Evolutionary conservation across 64 coral and sea anemone species (phyloP), one percentile per base, ranked within the genome.

Genomic region (Actinia equina): DNA sequence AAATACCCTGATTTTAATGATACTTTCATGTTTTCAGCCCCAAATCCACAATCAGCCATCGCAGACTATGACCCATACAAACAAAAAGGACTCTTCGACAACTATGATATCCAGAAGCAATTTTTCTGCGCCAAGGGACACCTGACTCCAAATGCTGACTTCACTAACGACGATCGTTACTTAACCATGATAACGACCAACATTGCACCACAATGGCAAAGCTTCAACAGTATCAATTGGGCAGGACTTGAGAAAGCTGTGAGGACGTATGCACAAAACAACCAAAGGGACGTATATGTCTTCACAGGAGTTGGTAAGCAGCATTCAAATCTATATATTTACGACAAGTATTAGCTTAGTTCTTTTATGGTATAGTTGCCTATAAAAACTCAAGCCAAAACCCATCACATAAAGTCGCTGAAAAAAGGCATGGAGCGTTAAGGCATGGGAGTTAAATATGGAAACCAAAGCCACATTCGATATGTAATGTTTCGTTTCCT

Each of bases 161-260:
- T 86, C 37, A 20, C 8, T 14, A 23, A 23, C 55, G 59, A 69
- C 14, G 1, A 86, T 0, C 59, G 84, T 64, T 23, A 26, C 4
- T 22, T 37, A 2, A 71, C 84, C 3, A 62, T 67, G n/a, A 69
- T 62, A 43, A 67, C 44, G 7, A 86, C 84, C 44, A 86, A 86
- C 84, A 46, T 70, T 67, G 84, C 84, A 64, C 84, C 84, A 20
- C 84, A 86, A 20, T 86, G 84, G 84, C 84, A 86, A 69, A 45
- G 22, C 0, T 86, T 86, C 44, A 86, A 86, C 43, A 43, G 62
- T 3, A 17, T 25, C 4, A 86, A 86, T 44, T 86, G 84, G 84
- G 19, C 44, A 17, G 60, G 26, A 17, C 8, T 86, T 22, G 84
- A 86, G 59, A 12, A 19, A 14, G 60, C 60, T 8, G 60, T 86